These are phyloP conservation scores for Reinhardtius hippoglossoides DNA, from an alignment of 2,113 vertebrate species.

Conservation along the genomic window DNA sequence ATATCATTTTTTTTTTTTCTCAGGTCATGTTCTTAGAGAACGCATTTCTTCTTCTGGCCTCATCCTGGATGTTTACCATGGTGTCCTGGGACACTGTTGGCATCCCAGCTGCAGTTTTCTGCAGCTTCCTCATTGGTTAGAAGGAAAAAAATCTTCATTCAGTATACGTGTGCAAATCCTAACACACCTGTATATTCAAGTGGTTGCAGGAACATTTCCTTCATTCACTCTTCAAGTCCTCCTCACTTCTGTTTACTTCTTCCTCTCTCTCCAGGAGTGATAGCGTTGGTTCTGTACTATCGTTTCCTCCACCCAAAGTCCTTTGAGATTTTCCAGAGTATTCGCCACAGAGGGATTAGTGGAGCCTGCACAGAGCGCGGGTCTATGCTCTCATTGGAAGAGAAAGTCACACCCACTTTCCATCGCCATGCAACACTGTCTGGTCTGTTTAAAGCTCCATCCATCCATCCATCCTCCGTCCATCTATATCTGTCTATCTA, in stretches of 20 bases:
- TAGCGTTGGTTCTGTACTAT: slow-evolving; percentile 85
- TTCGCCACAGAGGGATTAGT: slow-evolving; percentile 67
- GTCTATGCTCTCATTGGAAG: slow-evolving; percentile 53
- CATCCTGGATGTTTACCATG: slow-evolving; percentile 83
- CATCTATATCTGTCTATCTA: not conserved
- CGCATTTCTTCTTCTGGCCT: slow-evolving; percentile 83
- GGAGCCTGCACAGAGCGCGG: slow-evolving; percentile 44
- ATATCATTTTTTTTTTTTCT: slow-evolving; percentile 16
- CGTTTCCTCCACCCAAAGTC: slow-evolving; percentile 89
- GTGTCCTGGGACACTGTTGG: slow-evolving; percentile 81
- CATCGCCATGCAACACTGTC: slow-evolving; percentile 75
- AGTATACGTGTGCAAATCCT: not conserved
- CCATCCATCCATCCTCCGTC: not conserved
- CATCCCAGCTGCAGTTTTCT: slow-evolving; percentile 77
- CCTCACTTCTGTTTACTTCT: not conserved
- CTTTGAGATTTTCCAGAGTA: slow-evolving; percentile 84
- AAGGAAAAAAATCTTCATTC: not conserved
- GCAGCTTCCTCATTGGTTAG: slow-evolving; percentile 87
- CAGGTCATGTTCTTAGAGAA: slow-evolving; percentile 84
- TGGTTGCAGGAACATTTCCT: not conserved
- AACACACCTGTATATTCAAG: not conserved
- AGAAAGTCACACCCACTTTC: slow-evolving; percentile 64
- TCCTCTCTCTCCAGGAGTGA: slow-evolving; percentile 78
- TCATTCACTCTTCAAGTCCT: not conserved
- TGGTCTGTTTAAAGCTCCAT: slow-evolving; percentile 49